Base-by-base conservation (phyloP, 2,888 invertebrate genomes). In the Perizoma affinitatum region DNA sequence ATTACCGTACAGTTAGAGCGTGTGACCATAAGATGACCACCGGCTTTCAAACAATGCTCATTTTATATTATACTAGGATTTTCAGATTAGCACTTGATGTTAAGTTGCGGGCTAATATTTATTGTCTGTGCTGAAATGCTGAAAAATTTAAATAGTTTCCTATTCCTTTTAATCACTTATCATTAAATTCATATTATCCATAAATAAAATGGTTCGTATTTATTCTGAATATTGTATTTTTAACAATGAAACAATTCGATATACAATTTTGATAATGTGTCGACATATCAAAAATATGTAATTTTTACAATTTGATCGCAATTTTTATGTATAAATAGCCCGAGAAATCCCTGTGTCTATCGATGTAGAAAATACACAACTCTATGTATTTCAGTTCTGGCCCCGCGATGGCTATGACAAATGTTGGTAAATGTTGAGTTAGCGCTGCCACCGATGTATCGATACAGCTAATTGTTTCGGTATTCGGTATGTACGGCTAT, bases 391-490 rank as follows among this genome's bases (percentile, higher is more conserved):
- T 59, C 5, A 7, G 51, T 65, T 51, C 58, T 60, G 22, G 46
- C 38, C 53, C 51, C 58, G 69, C 68, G 74, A 75, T 69, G 71
- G 72, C 73, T 82, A 84, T 88, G 89, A 88, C 88, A 88, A 88
- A 88, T 89, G 88, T 79, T 70, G 76, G 80, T 82, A 73, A 84
- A 82, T 77, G 84, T 76, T 70, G 77, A 83, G 86, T 85, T 87
- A 86, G 84, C 83, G 84, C 74, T 68, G 71, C 72, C 74, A 69
- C 66, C 68, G 79, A 80, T 77, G 72, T 72, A 65, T 63, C 78
- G 84, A 85, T 90, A 89, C 84, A 76, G 75, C 81, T 87, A 89
- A 90, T 90, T 88, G 85, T 87, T 78, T 83, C 83, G 83, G 82
- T 84, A 84, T 84, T 83, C 83, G 83, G 82, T 84, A 84, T 84